Evolutionary conservation across 2,797 vertebrate genomes (phyloP), one percentile per base, ranked within the genome.

Genomic region (Morelia viridis): DNA sequence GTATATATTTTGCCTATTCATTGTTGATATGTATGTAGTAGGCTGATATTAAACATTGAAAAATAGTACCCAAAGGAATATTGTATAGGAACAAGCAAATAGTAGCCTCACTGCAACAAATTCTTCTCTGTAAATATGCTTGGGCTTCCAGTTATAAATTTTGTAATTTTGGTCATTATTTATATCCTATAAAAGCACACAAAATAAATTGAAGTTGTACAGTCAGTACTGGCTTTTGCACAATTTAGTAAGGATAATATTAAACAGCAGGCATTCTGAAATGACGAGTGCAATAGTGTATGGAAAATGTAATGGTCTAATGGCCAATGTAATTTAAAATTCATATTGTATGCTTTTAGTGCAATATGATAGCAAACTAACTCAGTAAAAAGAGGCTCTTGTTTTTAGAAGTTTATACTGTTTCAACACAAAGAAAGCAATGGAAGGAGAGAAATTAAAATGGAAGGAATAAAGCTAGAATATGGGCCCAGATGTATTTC

Each of bases 91-190:
- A 97, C 97, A 97, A 97, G 97, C 98, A 97, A 97, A 97, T 97
- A 97, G 97, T 97, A 97, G 98, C 98, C 98, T 98, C 98, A 98
- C 98, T 98, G 98, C 98, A 98, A 98, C 97, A 98, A 98, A 99
- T 97, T 97, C 96, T 92, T 96, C 92, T 94, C 96, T 99, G 98
- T 99, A 99, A 97, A 99, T 98, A 99, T 98, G 98, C 98, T 98
- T 98, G 99, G 99, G 99, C 99, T 99, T 99, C 99, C 99, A 99
- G 98, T 98, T 98, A 98, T 98, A 98, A 98, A 99, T 99, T 99
- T 99, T 99, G 98, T 99, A 99, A 98, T 98, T 99, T 92, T 99
- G 98, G 98, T 98, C 98, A 98, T 99, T 98, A 99, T 99, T 99
- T 99, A 99, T 99, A 99, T 98, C 98, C 98, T 99, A 98, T 98